Evolutionary conservation across 2,888 invertebrate genomes (phyloP), one percentile per base, ranked within the genome.

Genomic region (Fragum fragum): DNA sequence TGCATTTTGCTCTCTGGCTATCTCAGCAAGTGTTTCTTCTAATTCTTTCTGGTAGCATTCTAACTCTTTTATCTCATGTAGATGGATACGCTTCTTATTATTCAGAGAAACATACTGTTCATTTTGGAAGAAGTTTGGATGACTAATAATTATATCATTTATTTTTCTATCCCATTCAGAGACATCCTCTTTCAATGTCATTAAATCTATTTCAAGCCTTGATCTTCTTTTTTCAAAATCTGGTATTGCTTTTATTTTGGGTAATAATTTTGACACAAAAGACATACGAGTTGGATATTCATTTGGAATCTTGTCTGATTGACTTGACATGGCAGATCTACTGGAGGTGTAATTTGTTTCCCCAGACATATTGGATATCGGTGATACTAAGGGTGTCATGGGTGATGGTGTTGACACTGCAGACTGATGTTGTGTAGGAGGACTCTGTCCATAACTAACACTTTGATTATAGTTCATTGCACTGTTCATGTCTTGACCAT

Each of bases 71-170:
- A 84, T 86, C 47, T 90, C 90, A 53, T 88, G 76, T 28, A 90
- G 76, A 71, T 88, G 82, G 32, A 82, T 85, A 18, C 88, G 85
- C 47, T 91, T 91, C 32, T 80, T 82, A n/a, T 80, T 85, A 57
- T 73, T 88, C 57, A 90, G 69, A 21, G 59, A 71, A 9, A 73
- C 76, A 78, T 88, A 90, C 39, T 88, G 83, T n/a, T 86, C 83
- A 75, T 89, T 86, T 55, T 89, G 84, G 63, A 85, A 88, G 69
- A 91, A 90, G n/a, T 87, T 82, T 9, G 85, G 87, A 76, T 86
- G 79, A 14, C 86, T 76, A 21, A 84, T 69, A 68, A 90, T 90
- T 5, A 90, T 72, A 14, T 71, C 75, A 61, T 89, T 87, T 1
- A 90, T 86, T 57, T 71, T 76, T 5, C 68, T 63, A 26, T 90